Evolutionary conservation across 2,113 vertebrate genomes (phyloP), one percentile per base, ranked within the genome.

Genomic region (Nothoprocta pentlandii): DNA sequence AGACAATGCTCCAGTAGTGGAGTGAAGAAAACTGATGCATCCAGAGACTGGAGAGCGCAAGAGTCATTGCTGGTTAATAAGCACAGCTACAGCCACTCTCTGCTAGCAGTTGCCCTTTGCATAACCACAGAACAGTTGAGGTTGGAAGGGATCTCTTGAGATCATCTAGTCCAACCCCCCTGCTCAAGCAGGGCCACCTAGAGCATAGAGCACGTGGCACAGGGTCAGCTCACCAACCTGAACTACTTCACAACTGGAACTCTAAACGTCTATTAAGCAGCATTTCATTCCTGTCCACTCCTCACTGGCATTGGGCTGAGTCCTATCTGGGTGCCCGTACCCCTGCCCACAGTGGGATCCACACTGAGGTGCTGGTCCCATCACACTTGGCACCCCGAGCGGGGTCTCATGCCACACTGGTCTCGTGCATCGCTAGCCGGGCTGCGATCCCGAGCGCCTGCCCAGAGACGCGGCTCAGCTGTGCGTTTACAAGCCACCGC

Each of bases 11-110:
- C 10, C 63, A 62, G 26, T 22, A 23, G 17, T 3, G 16, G 16
- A 76, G 6, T 0, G 0, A 61, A 61, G 54, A 47, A 30, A 22
- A 9, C 0, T 42, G 49, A 44, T 13, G 46, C 20, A 32, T 8
- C 20, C 34, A 44, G 34, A 58, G 17, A 2, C 0, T 2, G 22
- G 0, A 54, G 54, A 7, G 16, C 42, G 11, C 42, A 51, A 59
- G 30, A 34, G 58, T 6, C 46, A 59, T 5, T 13, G 6, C 1
- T 2, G 21, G 5, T 28, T 46, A 64, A 17, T 7, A 74, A 19
- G 4, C 74, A 9, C 42, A 85, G 36, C n/a, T 36, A 12, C 3
- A 0, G 36, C 25, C 12, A 6, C 28, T 13, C 4, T n/a, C 46
- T 66, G 73, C 66, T 5, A 26, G 12, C 12, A 36, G 44, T 16